Evolutionary conservation across 2,888 invertebrate species (phyloP).

Genomic region (Netelia fuscicornis): DNA sequence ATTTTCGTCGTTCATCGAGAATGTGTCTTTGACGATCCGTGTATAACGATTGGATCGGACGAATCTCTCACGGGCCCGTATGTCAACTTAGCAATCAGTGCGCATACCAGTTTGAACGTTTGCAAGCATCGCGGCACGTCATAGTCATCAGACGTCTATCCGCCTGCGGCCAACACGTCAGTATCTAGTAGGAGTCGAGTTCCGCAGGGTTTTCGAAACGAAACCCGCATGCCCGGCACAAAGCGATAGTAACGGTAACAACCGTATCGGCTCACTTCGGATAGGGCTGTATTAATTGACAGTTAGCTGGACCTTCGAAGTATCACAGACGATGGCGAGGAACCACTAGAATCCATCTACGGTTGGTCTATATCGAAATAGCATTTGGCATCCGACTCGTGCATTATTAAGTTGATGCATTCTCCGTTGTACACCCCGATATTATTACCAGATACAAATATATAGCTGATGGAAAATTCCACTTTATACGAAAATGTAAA

Average conservation of each 20-base stretch:
- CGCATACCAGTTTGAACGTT: conserved; percentile 32
- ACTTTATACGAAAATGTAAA: background rate
- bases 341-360: conserved; percentile 33
- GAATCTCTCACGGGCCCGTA: conserved; percentile 38
- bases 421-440: background rate
- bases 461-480: background rate
- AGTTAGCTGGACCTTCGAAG: conserved; percentile 33
- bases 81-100: conserved; percentile 41
- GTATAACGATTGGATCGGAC: background rate
- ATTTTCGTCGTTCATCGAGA: background rate
- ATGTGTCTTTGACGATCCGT: conserved; percentile 11
- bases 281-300: conserved; percentile 48
- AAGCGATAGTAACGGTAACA: background rate
- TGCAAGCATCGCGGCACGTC: conserved; percentile 1
- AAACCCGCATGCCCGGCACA: conserved; percentile 21
- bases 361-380: conserved; percentile 20
- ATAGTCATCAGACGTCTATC: conserved; percentile 10
- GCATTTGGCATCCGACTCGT: conserved; percentile 14
- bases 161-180: conserved; percentile 21
- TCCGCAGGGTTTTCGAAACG: conserved; percentile 27
- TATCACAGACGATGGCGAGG: conserved; percentile 6
- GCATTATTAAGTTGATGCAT: conserved; percentile 15
- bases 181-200: conserved; percentile 48
- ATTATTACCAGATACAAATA: background rate
- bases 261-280: background rate